Conservation (phyloP, 2,113 vertebrate genomes). For the Crotalus helleri region DNA sequence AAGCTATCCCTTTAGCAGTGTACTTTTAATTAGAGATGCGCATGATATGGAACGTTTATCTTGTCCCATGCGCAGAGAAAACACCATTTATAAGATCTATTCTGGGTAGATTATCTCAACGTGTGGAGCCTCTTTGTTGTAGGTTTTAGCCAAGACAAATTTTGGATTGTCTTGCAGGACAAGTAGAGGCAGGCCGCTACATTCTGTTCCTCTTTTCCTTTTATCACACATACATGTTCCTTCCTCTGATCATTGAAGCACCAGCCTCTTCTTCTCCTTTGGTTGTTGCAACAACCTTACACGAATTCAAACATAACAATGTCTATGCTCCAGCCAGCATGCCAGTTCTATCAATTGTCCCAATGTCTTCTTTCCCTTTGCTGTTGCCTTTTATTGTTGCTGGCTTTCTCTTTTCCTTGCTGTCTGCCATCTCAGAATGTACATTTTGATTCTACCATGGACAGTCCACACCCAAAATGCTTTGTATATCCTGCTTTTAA, state of each 20-base stretch:
- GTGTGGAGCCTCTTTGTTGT: neutral
- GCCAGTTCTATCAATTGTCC: neutral
- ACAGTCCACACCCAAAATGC: neutral
- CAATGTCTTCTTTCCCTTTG: neutral
- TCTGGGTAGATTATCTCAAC: neutral
- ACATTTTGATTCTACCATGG: neutral
- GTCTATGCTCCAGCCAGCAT: neutral
- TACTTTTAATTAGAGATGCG: neutral
- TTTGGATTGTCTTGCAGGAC: neutral
- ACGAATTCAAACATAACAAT: neutral
- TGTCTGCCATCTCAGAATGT: neutral
- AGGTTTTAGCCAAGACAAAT: neutral
- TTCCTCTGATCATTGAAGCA: neutral
- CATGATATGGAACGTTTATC: neutral
- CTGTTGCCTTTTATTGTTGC: neutral
- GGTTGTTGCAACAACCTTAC: neutral
- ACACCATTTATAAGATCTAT: neutral
- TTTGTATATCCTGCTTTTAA: neutral
- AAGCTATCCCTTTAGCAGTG: neutral
- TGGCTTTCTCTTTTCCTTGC: neutral
- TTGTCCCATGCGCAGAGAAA: neutral
- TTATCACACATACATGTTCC: neutral
- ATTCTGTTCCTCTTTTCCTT: neutral
- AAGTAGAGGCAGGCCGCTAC: neutral
- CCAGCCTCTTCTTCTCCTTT: neutral